Conservation (phyloP, 53 echinoderm and acorn worm genomes). For the Pentamera pediparva region DNA sequence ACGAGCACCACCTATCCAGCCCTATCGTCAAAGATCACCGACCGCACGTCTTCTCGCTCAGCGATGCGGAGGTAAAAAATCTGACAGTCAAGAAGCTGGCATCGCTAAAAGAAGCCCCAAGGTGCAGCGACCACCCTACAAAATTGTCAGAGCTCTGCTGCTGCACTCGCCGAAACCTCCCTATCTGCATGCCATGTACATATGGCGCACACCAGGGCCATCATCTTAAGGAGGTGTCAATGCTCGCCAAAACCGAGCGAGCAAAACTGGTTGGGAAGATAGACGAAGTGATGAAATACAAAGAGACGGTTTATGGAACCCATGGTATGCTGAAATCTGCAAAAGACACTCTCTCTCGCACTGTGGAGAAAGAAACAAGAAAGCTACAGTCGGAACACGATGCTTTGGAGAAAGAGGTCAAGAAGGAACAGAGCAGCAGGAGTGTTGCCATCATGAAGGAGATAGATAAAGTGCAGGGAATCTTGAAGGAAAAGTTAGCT, state of each 20-base stretch:
- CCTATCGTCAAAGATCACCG: not conserved
- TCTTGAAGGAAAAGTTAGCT: too few relatives aligned
- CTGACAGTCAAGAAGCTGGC: not conserved
- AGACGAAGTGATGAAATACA: not conserved
- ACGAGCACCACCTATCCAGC: not conserved
- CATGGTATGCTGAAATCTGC: not conserved
- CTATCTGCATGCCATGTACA: not conserved
- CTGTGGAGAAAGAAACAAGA: too few relatives aligned
- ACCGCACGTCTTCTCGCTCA: not conserved
- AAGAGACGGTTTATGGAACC: not conserved
- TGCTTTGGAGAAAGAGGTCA: too few relatives aligned
- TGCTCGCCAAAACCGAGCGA: not conserved
- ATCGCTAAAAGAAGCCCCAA: not conserved
- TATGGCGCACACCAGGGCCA: not conserved
- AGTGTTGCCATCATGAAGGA: too few relatives aligned
- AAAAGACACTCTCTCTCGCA: not conserved
- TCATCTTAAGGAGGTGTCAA: not conserved
- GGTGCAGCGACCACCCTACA: not conserved
- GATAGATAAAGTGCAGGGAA: too few relatives aligned
- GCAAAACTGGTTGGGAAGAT: not conserved
- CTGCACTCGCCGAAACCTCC: not conserved
- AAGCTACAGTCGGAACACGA: too few relatives aligned
- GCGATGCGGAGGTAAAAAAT: not conserved
- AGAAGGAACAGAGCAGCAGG: not conserved
- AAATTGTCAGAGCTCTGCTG: not conserved